A percentile compares a stretch with the other conserved stretches of the same genome.
Evolutionary conservation across 2,797 vertebrate species (phyloP).

Genomic region (Australoheros facetus): DNA sequence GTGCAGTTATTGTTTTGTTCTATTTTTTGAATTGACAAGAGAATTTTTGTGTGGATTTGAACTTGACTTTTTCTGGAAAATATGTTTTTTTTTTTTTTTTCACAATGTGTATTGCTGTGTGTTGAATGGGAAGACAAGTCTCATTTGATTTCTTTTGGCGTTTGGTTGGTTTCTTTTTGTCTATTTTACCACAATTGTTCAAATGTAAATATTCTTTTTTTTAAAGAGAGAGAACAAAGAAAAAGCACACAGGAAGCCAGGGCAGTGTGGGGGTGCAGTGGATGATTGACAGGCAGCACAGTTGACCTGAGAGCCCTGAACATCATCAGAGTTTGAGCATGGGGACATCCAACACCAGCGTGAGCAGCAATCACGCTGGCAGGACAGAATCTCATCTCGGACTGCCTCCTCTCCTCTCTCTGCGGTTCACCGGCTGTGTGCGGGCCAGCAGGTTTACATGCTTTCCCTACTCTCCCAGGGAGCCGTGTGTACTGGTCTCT

Average conservation of each 20-base stretch:
- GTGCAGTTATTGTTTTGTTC: neutral
- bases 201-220: neutral
- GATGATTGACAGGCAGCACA: conserved; percentile 32
- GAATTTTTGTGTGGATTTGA: neutral
- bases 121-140: neutral
- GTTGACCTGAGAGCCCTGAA: conserved; percentile 29
- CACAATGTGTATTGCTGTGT: neutral
- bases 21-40: neutral
- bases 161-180: neutral
- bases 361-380: conserved; percentile 10
- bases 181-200: neutral
- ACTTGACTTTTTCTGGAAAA: neutral
- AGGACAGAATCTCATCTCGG: conserved; percentile 31
- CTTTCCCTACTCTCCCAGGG: conserved; percentile 6
- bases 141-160: neutral
- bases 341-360: neutral
- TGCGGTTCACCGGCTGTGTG: conserved; percentile 16
- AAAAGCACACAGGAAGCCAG: conserved; percentile 4
- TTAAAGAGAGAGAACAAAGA: neutral
- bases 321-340: neutral
- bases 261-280: neutral
- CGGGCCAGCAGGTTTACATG: conserved; percentile 8
- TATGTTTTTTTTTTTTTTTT: neutral
- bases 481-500: conserved; percentile 18
- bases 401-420: conserved; percentile 18